Evolutionary conservation across 1,140 invertebrate species (phyloP), one percentile per base, ranked within the genome.

Genomic region (Neodiprion pinetum): DNA sequence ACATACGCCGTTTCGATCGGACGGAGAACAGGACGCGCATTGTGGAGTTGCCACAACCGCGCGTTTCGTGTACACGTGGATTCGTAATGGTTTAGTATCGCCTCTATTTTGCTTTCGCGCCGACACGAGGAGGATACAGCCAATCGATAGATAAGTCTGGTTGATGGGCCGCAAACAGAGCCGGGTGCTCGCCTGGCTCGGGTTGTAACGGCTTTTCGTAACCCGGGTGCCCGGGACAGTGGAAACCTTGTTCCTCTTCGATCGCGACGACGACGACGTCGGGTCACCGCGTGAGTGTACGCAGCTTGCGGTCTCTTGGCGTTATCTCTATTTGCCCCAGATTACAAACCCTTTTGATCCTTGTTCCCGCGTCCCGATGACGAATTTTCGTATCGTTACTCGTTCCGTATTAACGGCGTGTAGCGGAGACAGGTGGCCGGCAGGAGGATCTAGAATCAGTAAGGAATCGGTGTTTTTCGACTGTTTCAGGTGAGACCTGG

Each of bases 401-500:
- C 28, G 28, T 40, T 40, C 28, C 5, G 28, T 40, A 40, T 40
- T 5, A 1, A 1, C 28, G 28, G 28, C 28, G 28, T 40, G 28
- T 40, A 5, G 28, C 1, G 28, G 1, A 40, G 28, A 40, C 28
- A 5, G 28, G 28, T 40, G 28, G 28, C 28, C 28, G 28, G 28
- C 28, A 40, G 28, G 28, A 40, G 2, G 21, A 50, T 70, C 48
- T 40, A 40, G 28, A 40, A 40, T 2, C 5, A 40, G 17, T 65
- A 65, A 14, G 61, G 61, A 14, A 14, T 65, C 12, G 12, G 61
- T 14, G 61, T 17, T 65, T 14, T 65, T 65, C 17, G 61, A 65
- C 17, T 82, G 77, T 86, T 86, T 7, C 81, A 87, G 86, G 86
- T 86, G 85, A 86, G 82, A 84, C 86, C 86, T 87, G 86, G 86